Conservation (phyloP, 1,140 invertebrate genomes). For the Augochlora pura region DNA sequence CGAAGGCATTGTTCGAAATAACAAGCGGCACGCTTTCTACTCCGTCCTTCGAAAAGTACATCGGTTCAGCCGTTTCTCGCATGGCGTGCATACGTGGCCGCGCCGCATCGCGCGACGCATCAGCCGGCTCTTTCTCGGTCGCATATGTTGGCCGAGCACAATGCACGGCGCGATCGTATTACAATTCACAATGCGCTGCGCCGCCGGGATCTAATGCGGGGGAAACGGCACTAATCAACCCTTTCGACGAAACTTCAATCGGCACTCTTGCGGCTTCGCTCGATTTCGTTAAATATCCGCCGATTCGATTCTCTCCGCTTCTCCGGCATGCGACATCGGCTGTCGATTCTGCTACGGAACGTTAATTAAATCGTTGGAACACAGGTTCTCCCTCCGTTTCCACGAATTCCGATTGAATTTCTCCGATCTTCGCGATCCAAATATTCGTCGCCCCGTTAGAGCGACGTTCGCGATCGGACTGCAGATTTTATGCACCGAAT, state of each 20-base stretch:
- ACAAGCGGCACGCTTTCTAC: slow-evolving; percentile 11
- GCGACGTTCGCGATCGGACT: too few species aligned
- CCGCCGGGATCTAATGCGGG: slow-evolving; percentile 41
- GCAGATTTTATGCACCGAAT: too few species aligned
- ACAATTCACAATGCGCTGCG: slow-evolving; percentile 34
- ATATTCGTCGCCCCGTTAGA: too few species aligned
- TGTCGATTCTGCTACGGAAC: too few species aligned
- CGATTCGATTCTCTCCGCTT: not conserved
- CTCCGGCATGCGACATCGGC: not conserved
- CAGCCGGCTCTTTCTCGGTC: not conserved
- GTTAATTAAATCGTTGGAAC: slow-evolving; percentile 1
- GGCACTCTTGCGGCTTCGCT: slow-evolving; percentile 27
- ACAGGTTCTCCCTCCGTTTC: too few species aligned
- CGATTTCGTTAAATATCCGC: slow-evolving; percentile 17
- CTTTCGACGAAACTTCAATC: slow-evolving; percentile 37
- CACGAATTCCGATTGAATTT: too few species aligned
- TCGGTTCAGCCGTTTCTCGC: slow-evolving; percentile 1
- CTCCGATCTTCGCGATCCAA: too few species aligned
- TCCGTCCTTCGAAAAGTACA: slow-evolving; percentile 16
- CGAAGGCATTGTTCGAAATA: slow-evolving; percentile 30
- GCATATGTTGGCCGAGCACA: slow-evolving; percentile 36
- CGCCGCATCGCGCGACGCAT: too few species aligned
- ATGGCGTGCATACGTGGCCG: not conserved
- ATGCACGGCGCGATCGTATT: slow-evolving; percentile 48
- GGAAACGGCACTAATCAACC: slow-evolving; percentile 44